phyloP scores from a whole-genome alignment of 2,797 vertebrate genomes.

The Pipistrellus pygmaeus region DNA sequence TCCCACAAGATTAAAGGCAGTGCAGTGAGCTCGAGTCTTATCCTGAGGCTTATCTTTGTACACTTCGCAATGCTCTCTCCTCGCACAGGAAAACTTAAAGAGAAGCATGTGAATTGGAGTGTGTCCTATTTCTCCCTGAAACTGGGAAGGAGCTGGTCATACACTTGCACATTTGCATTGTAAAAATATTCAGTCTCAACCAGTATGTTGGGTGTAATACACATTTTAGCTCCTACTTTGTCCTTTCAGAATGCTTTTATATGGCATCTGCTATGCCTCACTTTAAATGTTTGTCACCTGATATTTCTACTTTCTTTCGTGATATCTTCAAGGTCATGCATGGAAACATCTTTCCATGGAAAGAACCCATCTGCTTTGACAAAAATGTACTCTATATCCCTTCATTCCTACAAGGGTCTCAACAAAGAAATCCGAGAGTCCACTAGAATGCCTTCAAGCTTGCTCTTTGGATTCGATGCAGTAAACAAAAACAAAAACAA shows the following conservation, averaged over 20 bases:
- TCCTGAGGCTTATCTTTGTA: conserved; percentile 3
- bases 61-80: background rate
- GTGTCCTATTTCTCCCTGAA: background rate
- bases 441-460: background rate
- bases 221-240: conserved; percentile 58
- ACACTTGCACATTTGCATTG: conserved; percentile 1
- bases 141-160: conserved; percentile 9
- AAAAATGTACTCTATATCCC: conserved; percentile 15
- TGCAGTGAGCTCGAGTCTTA: background rate
- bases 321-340: conserved; percentile 44
- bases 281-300: conserved; percentile 61
- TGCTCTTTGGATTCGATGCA: background rate
- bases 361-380: background rate
- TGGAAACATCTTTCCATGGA: background rate
- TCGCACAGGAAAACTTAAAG: conserved; percentile 15
- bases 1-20: background rate
- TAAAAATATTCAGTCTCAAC: conserved; percentile 70
- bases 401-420: conserved; percentile 34
- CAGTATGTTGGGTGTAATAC: background rate
- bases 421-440: background rate
- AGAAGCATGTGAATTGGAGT: conserved; percentile 22
- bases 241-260: conserved; percentile 57
- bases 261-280: conserved; percentile 29
- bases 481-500: background rate
- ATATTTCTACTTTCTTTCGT: conserved; percentile 52